Percentiles rank a stretch among this genome's conserved stretches.
These are phyloP conservation scores for Plecotus auritus DNA, from an alignment of 2,113 vertebrate genomes.

Conservation along the genomic window DNA sequence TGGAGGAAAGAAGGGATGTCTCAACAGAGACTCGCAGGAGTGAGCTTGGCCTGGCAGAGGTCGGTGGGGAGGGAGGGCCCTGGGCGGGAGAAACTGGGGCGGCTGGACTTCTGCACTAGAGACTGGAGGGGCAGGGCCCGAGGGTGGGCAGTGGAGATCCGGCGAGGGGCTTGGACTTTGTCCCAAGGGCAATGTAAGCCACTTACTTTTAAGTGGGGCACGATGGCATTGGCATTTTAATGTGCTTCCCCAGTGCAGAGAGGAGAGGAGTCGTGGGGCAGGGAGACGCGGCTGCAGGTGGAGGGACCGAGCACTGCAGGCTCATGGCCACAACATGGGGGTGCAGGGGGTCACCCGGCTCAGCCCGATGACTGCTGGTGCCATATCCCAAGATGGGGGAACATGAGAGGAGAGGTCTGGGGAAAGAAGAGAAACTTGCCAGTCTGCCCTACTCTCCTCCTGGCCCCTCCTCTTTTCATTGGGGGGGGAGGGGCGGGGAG, in stretches of 20 bases:
- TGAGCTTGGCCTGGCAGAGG: not conserved
- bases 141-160: fast-evolving
- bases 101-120: not conserved
- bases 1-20: not conserved
- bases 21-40: not conserved
- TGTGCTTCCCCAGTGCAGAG: not conserved
- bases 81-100: not conserved
- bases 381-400: not conserved
- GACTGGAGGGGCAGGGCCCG: fast-evolving
- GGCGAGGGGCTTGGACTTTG: not conserved
- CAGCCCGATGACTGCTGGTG: not conserved
- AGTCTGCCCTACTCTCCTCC: too few species aligned
- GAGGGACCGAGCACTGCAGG: fast-evolving
- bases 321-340: fast-evolving
- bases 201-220: not conserved
- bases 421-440: not conserved
- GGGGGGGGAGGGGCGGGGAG: too few species aligned
- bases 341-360: not conserved
- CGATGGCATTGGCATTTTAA: not conserved
- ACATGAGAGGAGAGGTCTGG: not conserved
- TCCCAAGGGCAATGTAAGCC: not conserved
- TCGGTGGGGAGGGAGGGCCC: not conserved
- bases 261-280: not conserved
- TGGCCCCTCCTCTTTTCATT: not conserved
- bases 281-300: not conserved